Evolutionary conservation across 1,140 invertebrate species (phyloP).

Genomic region (Drosophila burlai): DNA sequence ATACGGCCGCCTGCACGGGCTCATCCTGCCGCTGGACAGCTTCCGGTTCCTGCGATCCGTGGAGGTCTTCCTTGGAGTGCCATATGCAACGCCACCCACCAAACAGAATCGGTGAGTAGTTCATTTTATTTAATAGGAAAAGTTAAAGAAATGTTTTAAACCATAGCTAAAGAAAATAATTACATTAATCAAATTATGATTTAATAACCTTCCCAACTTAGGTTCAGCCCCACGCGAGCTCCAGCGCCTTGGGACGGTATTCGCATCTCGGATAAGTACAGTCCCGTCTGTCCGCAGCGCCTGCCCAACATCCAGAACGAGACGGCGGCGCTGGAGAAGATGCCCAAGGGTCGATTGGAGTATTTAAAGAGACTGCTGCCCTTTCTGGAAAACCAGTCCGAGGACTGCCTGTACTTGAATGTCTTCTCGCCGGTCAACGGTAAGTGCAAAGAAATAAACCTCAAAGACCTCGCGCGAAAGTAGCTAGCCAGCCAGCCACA

Average conservation of each 20-base stretch:
- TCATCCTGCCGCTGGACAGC: constrained; percentile 91
- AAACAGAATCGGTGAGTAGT: constrained; percentile 89
- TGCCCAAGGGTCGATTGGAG: constrained; percentile 95
- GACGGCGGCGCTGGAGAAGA: constrained; percentile 91
- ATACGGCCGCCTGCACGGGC: constrained; percentile 92
- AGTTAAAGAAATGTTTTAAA: no score
- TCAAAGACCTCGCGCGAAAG: constrained; percentile 2
- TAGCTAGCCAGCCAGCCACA: background rate
- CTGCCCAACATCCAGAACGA: constrained; percentile 94
- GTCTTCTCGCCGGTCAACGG: constrained; percentile 97
- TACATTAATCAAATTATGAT: background rate
- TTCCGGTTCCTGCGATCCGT: constrained; percentile 90
- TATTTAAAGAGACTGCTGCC: constrained; percentile 93
- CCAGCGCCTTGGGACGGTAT: constrained; percentile 95
- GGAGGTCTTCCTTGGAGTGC: constrained; percentile 96
- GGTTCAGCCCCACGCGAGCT: constrained; percentile 96
- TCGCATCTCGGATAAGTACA: constrained; percentile 91
- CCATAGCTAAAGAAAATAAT: background rate
- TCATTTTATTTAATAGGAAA: background rate
- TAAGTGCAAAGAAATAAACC: constrained; percentile 86
- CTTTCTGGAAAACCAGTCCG: constrained; percentile 95
- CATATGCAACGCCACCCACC: constrained; percentile 96
- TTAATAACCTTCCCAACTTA: constrained; percentile 44
- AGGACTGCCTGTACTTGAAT: constrained; percentile 98
- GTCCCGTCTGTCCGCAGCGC: constrained; percentile 96